Percentiles rank a stretch among this genome's conserved stretches.
Conservation (phyloP, 1,140 invertebrate species). For the Bombus balteatus region DNA sequence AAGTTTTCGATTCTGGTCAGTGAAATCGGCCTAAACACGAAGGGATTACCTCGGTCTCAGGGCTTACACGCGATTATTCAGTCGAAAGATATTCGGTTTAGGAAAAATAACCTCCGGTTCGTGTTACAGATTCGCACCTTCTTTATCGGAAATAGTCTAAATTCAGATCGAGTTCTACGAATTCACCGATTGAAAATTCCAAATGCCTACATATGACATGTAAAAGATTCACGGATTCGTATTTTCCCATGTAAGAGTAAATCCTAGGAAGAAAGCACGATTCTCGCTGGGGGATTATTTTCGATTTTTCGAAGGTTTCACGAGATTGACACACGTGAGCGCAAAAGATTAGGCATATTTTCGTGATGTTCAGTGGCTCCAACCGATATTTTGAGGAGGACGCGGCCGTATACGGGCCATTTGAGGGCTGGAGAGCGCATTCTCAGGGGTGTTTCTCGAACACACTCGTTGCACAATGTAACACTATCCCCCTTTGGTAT, state of each 20-base stretch:
- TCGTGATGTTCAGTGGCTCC: conserved; percentile 35
- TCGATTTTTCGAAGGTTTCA: too few relatives aligned
- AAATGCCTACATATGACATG: not conserved
- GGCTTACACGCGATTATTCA: conserved; percentile 17
- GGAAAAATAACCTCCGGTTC: conserved; percentile 5
- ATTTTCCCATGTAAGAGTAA: not conserved
- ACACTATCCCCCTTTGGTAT: conserved; percentile 78
- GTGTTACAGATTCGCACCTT: conserved; percentile 14
- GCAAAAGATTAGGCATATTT: conserved; percentile 24
- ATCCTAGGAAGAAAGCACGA: not conserved
- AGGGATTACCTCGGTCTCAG: conserved; percentile 18
- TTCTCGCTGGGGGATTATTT: too few relatives aligned
- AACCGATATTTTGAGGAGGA: conserved; percentile 80
- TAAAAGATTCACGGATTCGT: not conserved
- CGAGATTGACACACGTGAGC: not conserved
- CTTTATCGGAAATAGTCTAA: not conserved
- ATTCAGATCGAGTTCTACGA: not conserved
- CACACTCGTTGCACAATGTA: conserved; percentile 82
- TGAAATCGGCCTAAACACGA: conserved; percentile 6
- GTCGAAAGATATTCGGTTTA: not conserved
- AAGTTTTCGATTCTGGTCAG: not conserved
- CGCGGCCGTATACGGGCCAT: conserved; percentile 79
- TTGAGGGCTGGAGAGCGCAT: conserved; percentile 77
- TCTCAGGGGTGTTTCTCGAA: conserved; percentile 80
- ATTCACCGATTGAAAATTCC: not conserved